These are phyloP conservation scores for Pantherophis vulpinus DNA, from an alignment of 2,797 vertebrate species.

Conservation along the genomic window DNA sequence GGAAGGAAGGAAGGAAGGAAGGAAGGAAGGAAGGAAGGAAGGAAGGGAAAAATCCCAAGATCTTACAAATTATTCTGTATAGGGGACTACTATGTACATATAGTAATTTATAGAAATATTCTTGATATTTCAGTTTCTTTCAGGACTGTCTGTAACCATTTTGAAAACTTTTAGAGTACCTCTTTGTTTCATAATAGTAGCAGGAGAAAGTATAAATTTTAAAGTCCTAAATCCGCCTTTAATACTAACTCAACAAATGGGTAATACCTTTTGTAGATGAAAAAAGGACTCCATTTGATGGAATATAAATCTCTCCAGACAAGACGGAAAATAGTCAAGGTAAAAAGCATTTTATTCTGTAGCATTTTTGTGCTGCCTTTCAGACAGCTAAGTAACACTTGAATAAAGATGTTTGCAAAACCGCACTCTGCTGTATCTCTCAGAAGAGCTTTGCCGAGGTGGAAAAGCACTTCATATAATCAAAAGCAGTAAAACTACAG, in stretches of 20 bases:
- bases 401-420: slow-evolving; percentile 20
- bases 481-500: not conserved
- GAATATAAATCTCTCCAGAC: slow-evolving; percentile 9
- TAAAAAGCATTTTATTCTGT: not conserved
- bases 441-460: slow-evolving; percentile 2
- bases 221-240: slow-evolving; percentile 21
- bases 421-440: slow-evolving; percentile 1
- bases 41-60: not conserved
- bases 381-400: slow-evolving; percentile 12
- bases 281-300: slow-evolving; percentile 15
- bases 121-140: not conserved
- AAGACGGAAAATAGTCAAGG: slow-evolving; percentile 9
- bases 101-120: not conserved
- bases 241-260: slow-evolving; percentile 18
- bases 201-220: not conserved
- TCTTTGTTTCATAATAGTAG: not conserved
- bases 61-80: not conserved
- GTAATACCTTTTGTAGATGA: slow-evolving; percentile 5
- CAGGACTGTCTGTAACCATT: not conserved
- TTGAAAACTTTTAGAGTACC: slow-evolving; percentile 11
- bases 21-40: not conserved
- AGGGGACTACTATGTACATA: not conserved
- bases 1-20: not conserved
- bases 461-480: not conserved
- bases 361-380: slow-evolving; percentile 20